Conservation (phyloP, 2,113 vertebrate genomes). For the Cervus canadensis region DNA sequence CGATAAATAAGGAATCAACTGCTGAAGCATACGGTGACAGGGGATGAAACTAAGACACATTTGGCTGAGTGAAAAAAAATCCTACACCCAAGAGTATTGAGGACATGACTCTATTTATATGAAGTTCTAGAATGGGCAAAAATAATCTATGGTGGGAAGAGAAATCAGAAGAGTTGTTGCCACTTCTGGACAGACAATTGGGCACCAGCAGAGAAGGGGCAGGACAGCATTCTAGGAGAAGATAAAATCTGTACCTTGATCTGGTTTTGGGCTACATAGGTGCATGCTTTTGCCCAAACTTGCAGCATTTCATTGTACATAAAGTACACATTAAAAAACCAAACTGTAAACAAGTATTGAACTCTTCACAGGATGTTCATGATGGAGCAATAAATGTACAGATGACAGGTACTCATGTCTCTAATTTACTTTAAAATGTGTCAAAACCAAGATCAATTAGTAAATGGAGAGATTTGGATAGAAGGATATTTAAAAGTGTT, state of each 20-base stretch:
- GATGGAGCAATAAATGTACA: background rate
- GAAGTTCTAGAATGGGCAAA: background rate
- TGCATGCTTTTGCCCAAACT: background rate
- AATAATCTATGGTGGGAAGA: background rate
- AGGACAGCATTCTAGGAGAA: fast-evolving
- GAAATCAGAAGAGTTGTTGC: background rate
- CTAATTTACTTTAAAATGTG: background rate
- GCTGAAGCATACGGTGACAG: fast-evolving
- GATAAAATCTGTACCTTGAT: fast-evolving
- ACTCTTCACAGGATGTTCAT: background rate
- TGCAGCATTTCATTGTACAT: background rate
- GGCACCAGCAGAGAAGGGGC: too few relatives aligned
- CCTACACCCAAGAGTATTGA: background rate
- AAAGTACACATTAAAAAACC: background rate
- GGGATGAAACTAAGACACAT: background rate
- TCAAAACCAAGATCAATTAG: background rate
- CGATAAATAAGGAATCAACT: background rate
- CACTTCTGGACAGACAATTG: fast-evolving
- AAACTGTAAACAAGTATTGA: background rate
- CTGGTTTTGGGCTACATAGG: background rate
- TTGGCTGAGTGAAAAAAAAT: background rate
- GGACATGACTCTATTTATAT: background rate
- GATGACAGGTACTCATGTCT: background rate
- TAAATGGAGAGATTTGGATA: background rate
- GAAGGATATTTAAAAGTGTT: background rate